phyloP scores from a whole-genome alignment of 2,888 invertebrate species.

The Drosophila falleni region DNA sequence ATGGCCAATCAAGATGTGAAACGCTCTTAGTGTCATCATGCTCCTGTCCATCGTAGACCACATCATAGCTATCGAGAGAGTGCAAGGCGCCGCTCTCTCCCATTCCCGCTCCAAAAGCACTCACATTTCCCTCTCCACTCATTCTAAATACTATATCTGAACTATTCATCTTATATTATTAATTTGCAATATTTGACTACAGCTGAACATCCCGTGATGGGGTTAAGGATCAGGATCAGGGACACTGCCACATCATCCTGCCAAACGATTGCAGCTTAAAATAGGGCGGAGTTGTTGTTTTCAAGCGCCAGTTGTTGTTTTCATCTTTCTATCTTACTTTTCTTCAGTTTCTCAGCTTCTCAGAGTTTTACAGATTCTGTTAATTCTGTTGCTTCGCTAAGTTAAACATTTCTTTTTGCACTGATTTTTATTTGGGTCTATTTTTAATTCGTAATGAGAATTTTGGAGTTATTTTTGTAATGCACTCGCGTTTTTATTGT shows the following conservation, averaged over 20 bases:
- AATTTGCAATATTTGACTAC: neutral
- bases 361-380: neutral
- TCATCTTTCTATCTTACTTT: neutral
- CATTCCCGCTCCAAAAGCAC: slow-evolving; percentile 3
- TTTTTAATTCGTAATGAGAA: neutral
- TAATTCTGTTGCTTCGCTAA: neutral
- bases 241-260: slow-evolving; percentile 10
- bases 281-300: slow-evolving; percentile 62
- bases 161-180: neutral
- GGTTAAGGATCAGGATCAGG: neutral
- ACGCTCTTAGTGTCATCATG: slow-evolving; percentile 72
- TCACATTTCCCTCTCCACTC: slow-evolving; percentile 31
- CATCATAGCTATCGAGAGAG: slow-evolving; percentile 73
- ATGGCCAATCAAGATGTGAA: slow-evolving; percentile 84
- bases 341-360: neutral
- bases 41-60: slow-evolving; percentile 67
- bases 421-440: slow-evolving; percentile 5
- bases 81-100: slow-evolving; percentile 50
- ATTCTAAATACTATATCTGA: slow-evolving; percentile 8
- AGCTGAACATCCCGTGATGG: neutral
- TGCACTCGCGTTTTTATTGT: slow-evolving; percentile 40
- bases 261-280: slow-evolving; percentile 39
- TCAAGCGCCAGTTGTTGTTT: slow-evolving; percentile 20
- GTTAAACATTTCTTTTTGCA: slow-evolving; percentile 3
- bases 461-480: slow-evolving; percentile 1